These are phyloP conservation scores for Rambutsinella grinnellia DNA, from an alignment of 2,888 invertebrate species.

Conservation along the genomic window DNA sequence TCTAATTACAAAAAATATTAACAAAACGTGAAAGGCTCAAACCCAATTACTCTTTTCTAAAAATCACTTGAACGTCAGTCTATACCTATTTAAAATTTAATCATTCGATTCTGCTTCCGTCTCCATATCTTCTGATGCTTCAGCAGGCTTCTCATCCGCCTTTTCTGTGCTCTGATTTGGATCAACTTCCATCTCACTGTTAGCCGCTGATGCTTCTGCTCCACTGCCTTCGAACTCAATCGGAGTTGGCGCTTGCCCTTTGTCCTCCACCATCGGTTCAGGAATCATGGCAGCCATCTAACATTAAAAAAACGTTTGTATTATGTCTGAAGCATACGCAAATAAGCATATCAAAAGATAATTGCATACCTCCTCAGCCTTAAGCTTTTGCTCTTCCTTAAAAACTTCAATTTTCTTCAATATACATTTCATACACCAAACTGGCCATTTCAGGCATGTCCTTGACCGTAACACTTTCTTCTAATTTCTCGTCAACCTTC, in stretches of 20 bases:
- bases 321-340: not conserved
- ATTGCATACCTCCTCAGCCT: slow-evolving; percentile 41
- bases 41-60: too few relatives aligned
- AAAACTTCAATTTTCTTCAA: slow-evolving; percentile 77
- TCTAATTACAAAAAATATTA: too few relatives aligned
- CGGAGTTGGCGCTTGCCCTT: slow-evolving; percentile 41
- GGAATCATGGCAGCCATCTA: slow-evolving; percentile 24
- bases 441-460: slow-evolving; percentile 97
- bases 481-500: slow-evolving; percentile 68
- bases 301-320: not conserved
- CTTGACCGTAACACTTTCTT: slow-evolving; percentile 75
- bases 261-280: slow-evolving; percentile 24
- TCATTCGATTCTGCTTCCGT: not conserved
- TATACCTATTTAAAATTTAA: too few relatives aligned
- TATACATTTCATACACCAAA: slow-evolving; percentile 94
- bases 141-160: not conserved
- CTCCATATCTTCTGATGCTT: too few relatives aligned
- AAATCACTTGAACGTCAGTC: too few relatives aligned
- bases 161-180: not conserved
- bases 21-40: too few relatives aligned
- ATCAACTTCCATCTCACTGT: slow-evolving; percentile 35
- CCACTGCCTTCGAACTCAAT: slow-evolving; percentile 43
- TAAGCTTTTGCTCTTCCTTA: slow-evolving; percentile 32
- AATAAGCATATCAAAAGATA: too few relatives aligned
- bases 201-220: not conserved